Evolutionary conservation across 23 tunicate species (phyloP).

Genomic region (Diplosoma virens): DNA sequence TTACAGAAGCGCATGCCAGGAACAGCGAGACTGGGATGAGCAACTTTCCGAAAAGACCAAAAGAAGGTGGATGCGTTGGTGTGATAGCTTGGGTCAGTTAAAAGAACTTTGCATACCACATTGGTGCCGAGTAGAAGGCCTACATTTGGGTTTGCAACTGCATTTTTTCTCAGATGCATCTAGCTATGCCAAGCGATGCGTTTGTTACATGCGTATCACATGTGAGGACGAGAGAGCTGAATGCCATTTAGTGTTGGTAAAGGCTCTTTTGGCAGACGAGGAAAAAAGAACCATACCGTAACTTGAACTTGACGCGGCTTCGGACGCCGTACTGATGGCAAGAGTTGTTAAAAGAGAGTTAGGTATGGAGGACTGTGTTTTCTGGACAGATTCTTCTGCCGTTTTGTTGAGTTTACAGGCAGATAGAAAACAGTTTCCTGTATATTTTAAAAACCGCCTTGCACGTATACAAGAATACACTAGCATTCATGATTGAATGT

Average conservation of each 20-base stretch:
- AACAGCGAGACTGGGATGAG: conserved; percentile 23
- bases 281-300: no score
- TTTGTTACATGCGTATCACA: conserved; percentile 4
- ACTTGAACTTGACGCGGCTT: no score
- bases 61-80: background rate
- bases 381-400: conserved; percentile 25
- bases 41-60: background rate
- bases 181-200: background rate
- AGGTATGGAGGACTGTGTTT: background rate
- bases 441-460: conserved; percentile 10
- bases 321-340: background rate
- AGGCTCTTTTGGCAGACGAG: background rate
- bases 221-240: background rate
- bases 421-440: conserved; percentile 6
- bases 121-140: background rate
- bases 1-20: background rate
- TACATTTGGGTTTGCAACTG: background rate
- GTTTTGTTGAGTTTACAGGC: conserved; percentile 7
- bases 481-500: conserved; percentile 2
- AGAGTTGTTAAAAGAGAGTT: conserved; percentile 1
- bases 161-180: conserved; percentile 37
- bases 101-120: background rate
- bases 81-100: background rate
- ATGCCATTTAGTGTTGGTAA: conserved; percentile 16
- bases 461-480: background rate